A percentile compares a stretch with the other conserved stretches of the same genome.
Conservation (phyloP, 1,140 invertebrate species). For the Trichomalopsis sarcophagae region DNA sequence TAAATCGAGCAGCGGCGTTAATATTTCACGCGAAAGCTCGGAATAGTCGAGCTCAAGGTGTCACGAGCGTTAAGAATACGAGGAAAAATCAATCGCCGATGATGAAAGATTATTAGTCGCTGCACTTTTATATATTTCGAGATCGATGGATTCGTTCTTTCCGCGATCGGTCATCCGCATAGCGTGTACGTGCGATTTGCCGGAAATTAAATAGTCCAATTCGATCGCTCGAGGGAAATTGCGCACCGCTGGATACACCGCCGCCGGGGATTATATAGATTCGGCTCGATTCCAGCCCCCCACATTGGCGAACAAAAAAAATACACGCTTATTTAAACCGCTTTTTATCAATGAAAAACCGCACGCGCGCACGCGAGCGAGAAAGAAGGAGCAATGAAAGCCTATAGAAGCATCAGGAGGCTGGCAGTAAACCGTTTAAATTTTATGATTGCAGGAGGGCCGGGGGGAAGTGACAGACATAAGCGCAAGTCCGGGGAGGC, state of each 20-base stretch:
- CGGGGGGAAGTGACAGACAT: conserved; percentile 91
- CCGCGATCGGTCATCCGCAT: not conserved
- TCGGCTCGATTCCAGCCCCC: too few relatives aligned
- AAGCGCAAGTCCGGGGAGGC: conserved; percentile 90
- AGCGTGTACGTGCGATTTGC: not conserved
- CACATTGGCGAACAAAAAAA: too few relatives aligned
- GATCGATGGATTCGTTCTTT: not conserved
- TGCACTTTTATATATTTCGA: too few relatives aligned
- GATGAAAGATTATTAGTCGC: too few relatives aligned
- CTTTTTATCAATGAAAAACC: not conserved
- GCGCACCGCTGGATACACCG: not conserved
- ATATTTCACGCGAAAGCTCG: too few relatives aligned
- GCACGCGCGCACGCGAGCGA: too few relatives aligned
- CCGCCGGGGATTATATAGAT: too few relatives aligned
- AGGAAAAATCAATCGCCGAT: too few relatives aligned
- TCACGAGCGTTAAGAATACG: too few relatives aligned
- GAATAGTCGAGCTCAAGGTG: too few relatives aligned
- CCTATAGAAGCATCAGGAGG: not conserved
- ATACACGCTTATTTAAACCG: not conserved
- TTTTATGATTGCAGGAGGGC: conserved; percentile 81
- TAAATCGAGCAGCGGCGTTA: too few relatives aligned
- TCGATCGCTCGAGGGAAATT: not conserved
- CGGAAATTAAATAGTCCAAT: not conserved
- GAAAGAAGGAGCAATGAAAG: not conserved
- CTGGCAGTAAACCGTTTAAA: conserved; percentile 8